phyloP scores from a whole-genome alignment of 64 coral and sea anemone species.

The Porites australiensis region DNA sequence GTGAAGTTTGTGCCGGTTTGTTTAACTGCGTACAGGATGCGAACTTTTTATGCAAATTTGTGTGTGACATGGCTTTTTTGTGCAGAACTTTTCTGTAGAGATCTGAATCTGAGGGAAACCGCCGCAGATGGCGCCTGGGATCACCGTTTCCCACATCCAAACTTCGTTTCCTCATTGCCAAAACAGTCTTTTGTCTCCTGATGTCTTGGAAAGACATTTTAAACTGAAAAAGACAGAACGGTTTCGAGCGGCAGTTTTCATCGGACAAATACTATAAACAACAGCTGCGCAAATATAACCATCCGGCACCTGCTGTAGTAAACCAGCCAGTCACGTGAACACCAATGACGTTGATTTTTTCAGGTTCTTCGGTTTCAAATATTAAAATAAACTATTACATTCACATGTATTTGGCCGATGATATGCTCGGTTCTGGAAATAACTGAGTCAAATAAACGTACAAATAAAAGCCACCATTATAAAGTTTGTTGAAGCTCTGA shows the following conservation, averaged over 20 bases:
- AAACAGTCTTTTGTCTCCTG: not conserved
- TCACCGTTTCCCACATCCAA: not conserved
- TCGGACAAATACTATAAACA: not conserved
- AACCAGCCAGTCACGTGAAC: slow-evolving; percentile 8
- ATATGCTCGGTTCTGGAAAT: no score
- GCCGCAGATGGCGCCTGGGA: not conserved
- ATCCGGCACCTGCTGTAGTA: not conserved
- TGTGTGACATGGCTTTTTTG: slow-evolving; percentile 29
- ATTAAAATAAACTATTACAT: no score
- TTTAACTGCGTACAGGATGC: slow-evolving; percentile 47
- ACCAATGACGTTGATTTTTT: not conserved
- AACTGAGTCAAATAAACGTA: no score
- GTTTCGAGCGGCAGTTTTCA: no score
- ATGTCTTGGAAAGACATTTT: slow-evolving; percentile 12
- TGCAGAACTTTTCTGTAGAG: slow-evolving; percentile 28
- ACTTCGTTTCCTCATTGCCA: not conserved
- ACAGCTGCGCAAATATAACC: not conserved
- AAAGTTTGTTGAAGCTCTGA: no score
- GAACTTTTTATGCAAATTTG: slow-evolving; percentile 26
- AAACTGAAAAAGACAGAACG: not conserved
- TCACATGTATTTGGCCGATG: no score
- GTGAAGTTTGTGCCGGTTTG: not conserved
- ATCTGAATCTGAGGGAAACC: slow-evolving; percentile 38
- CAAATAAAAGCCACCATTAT: no score
- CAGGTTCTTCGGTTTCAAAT: no score